phyloP scores from a whole-genome alignment of 2,888 invertebrate species.

The Hecatera dysodea region DNA sequence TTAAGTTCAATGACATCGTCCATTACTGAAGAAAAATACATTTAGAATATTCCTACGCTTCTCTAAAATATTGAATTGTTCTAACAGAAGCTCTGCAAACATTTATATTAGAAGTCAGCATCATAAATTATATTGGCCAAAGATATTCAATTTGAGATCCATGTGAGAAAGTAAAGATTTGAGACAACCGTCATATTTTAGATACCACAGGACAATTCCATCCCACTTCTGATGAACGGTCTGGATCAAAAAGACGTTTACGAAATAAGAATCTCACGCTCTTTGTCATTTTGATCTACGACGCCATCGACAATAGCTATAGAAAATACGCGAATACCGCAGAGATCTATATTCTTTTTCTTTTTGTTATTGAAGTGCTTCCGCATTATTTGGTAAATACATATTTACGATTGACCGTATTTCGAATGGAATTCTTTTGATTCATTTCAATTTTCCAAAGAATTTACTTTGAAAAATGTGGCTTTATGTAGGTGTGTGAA shows the following conservation, averaged over 20 bases:
- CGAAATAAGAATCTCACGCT: slow-evolving; percentile 51
- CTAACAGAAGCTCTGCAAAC: slow-evolving; percentile 17
- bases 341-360: slow-evolving; percentile 21
- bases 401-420: slow-evolving; percentile 21
- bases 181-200: slow-evolving; percentile 69
- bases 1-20: slow-evolving; percentile 13
- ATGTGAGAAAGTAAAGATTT: slow-evolving; percentile 65
- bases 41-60: neutral
- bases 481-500: neutral
- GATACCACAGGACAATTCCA: slow-evolving; percentile 46
- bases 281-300: slow-evolving; percentile 53
- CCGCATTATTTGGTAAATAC: slow-evolving; percentile 17
- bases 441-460: slow-evolving; percentile 33
- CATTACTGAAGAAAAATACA: slow-evolving; percentile 10
- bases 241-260: slow-evolving; percentile 67
- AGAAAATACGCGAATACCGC: slow-evolving; percentile 3
- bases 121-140: slow-evolving; percentile 46
- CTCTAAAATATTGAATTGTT: slow-evolving; percentile 11
- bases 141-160: slow-evolving; percentile 65
- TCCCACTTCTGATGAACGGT: slow-evolving; percentile 50
- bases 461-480: slow-evolving; percentile 24
- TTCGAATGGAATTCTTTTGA: slow-evolving; percentile 1
- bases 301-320: slow-evolving; percentile 28
- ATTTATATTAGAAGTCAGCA: slow-evolving; percentile 31
- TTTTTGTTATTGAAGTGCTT: slow-evolving; percentile 33